These are phyloP conservation scores for Macaca nemestrina DNA, from an alignment of 2,113 vertebrate genomes.

Conservation along the genomic window DNA sequence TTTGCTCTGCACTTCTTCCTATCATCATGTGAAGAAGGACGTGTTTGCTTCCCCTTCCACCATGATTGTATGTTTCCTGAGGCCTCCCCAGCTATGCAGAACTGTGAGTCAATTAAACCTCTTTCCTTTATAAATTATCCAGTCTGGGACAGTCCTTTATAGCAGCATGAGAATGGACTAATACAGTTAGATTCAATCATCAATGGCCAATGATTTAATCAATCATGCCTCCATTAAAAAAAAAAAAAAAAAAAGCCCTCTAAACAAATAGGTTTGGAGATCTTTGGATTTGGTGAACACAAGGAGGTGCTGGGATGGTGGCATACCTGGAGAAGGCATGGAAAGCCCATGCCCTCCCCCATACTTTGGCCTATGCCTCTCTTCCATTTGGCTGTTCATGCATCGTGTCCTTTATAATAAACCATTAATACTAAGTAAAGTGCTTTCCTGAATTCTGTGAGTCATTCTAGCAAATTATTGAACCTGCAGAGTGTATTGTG, in stretches of 20 bases:
- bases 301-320: not conserved
- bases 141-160: no score
- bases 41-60: no score
- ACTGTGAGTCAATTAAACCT: no score
- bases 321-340: no score
- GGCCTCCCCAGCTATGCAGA: no score
- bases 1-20: no score
- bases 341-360: accelerated
- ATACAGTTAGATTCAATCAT: not conserved
- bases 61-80: no score
- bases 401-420: not conserved
- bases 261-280: not conserved
- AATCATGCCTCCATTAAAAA: not conserved
- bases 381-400: not conserved
- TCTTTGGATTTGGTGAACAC: not conserved
- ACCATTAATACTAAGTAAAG: not conserved
- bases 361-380: not conserved
- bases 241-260: not conserved
- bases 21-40: no score
- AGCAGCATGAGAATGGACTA: no score
- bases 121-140: no score
- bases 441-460: not conserved
- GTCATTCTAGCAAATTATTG: not conserved
- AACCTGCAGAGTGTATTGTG: not conserved
- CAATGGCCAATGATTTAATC: not conserved